Evolutionary conservation across 2,888 invertebrate genomes (phyloP), one percentile per base, ranked within the genome.

Genomic region (Drosophila ochracea): DNA sequence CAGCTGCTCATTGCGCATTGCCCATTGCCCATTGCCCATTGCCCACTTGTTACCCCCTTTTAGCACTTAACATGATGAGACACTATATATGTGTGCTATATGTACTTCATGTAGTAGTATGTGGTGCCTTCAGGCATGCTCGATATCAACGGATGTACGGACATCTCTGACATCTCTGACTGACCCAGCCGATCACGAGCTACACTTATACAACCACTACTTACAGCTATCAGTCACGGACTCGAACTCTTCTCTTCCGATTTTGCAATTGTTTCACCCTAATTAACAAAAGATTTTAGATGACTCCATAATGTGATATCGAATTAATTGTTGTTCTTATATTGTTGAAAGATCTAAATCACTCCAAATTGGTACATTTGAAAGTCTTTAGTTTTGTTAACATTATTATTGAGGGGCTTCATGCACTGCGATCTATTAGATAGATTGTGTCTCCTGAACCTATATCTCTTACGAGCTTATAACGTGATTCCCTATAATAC

Each of bases 91-190:
- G 10, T 35, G 33, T 10, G 21, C 16, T 21, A 47, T 4, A 21
- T 21, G 47, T 47, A 47, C 47, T 53, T 31, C 16, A 31, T 54
- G 11, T 52, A 52, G 35, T 35, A 5, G 19, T 25, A n/a, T 28
- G 37, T 39, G 3, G n/a, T 57, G 37, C 47, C 47, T 47, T 47
- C 21, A 59, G 59, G 30, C 63, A 52, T 41, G 50, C 74, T 77
- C 74, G 49, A 69, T 64, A 33, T 41, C 64, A 78, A 76, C 84
- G 84, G 86, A 89, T 86, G 73, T 80, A 67, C 72, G 63, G 76
- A 78, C 73, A 69, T 68, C 54, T 71, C 68, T 84, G 87, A 82
- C 84, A 84, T 86, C 65, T 85, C 63, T 87, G 84, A 85, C 61
- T 85, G 84, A 88, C 84, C 83, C 86, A 68, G 43, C 21, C 70